phyloP scores from a whole-genome alignment of 2,888 invertebrate genomes.

The Campoplex capitator region DNA sequence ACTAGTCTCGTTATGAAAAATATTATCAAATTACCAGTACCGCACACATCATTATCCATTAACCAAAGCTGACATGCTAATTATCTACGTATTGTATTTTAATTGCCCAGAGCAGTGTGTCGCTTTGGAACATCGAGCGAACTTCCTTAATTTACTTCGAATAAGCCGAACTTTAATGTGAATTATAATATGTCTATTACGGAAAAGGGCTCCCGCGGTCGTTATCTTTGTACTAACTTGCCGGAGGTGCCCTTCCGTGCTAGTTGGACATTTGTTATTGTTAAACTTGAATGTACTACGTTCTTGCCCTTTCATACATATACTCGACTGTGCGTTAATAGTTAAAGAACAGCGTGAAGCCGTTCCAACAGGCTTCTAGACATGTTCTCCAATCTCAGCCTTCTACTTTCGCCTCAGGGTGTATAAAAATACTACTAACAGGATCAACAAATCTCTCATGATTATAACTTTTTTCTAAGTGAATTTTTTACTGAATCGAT shows the following conservation, averaged over 20 bases:
- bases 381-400: background rate
- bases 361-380: background rate
- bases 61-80: background rate
- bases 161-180: background rate
- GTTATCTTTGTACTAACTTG: constrained; percentile 32
- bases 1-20: background rate
- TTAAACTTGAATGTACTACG: background rate
- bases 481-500: background rate
- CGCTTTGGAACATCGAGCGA: background rate
- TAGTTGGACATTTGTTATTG: constrained; percentile 39
- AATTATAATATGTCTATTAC: background rate
- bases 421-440: background rate
- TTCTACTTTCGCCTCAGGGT: background rate
- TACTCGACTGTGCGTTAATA: background rate
- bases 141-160: background rate
- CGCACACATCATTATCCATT: background rate
- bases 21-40: background rate
- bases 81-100: background rate
- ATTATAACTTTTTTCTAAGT: background rate
- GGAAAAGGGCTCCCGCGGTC: constrained; percentile 5
- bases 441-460: background rate
- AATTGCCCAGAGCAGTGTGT: background rate
- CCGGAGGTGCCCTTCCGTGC: constrained; percentile 1
- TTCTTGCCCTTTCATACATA: background rate
- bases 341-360: constrained; percentile 24